Evolutionary conservation across 2,888 invertebrate genomes (phyloP), one percentile per base, ranked within the genome.

Genomic region (Lepidocyrtinus sp.): DNA sequence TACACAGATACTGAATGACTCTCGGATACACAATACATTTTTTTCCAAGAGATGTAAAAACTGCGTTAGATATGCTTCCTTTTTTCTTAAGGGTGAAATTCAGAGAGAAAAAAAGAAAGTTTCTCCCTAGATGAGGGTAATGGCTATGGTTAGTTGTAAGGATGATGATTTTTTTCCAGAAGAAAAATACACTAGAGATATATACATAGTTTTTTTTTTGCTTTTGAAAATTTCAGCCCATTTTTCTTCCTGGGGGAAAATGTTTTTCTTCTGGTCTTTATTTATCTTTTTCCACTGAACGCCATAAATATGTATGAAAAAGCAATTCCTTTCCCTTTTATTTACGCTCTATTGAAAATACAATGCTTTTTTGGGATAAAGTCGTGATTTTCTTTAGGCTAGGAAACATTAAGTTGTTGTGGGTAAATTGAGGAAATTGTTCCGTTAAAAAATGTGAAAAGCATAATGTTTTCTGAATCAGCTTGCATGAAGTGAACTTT

Each of bases 31-130:
- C 36, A 36, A 36, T 36, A 36, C 36, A 36, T 36, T 36, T 67
- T n/a, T 36, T 67, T 5, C 21, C 25, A 22, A 46, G 67, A 21
- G 46, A 19, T n/a, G 24, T 19, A 67, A 21, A 67, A 22, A 67
- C 12, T 45, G 17, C 7, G 9, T 46, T 65, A 68, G 36, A 65
- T 22, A 50, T 25, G 15, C 36, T 36, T 63, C 45, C 24, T 72
- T 64, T 72, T 25, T 64, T 46, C 9, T 21, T 27, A 25, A 36
- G 9, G 21, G 19, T 19, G 27, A 63, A 21, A n/a, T 9, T 63
- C 19, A 15, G 22, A 65, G 27, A 19, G 12, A 65, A 27, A 27
- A 27, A 15, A 24, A 22, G 63, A 65, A 27, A 65, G 27, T 36
- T 36, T 36, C 12, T 36, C 12, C 7, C 36, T 36, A 9, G 7